These are phyloP conservation scores for Heliangelus exortis DNA, from an alignment of 2,797 vertebrate genomes.

Conservation along the genomic window DNA sequence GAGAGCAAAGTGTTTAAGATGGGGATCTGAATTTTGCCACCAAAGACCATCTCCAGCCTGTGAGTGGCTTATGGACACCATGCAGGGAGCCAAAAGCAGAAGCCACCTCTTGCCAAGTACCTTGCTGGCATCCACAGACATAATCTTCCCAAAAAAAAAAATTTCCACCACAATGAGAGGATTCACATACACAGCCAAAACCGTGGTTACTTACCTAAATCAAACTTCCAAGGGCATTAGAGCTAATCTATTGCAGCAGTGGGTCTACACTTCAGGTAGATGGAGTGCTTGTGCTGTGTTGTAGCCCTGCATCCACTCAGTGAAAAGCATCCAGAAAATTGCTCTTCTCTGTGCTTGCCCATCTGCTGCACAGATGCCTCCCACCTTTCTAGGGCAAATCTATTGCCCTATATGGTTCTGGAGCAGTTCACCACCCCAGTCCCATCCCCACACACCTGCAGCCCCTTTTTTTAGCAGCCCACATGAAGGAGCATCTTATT, in stretches of 20 bases:
- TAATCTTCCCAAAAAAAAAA: conserved; percentile 22
- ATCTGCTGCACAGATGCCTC: not conserved
- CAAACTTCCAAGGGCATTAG: not conserved
- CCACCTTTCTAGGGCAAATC: not conserved
- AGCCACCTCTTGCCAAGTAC: conserved; percentile 28
- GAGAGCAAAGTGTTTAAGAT: not conserved
- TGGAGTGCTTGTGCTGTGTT: conserved; percentile 27
- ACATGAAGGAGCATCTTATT: fast-evolving
- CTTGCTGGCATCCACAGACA: conserved; percentile 3
- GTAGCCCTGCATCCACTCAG: not conserved
- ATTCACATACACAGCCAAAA: not conserved
- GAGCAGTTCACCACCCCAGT: not conserved
- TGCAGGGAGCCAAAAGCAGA: not conserved
- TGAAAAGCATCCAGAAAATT: not conserved
- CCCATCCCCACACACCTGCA: not conserved
- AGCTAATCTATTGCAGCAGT: not conserved
- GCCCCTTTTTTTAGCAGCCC: not conserved
- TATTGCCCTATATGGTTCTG: too few species aligned
- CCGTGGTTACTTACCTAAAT: not conserved
- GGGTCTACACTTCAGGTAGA: conserved; percentile 34
- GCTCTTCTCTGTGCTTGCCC: not conserved
- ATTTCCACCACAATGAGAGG: conserved; percentile 30
- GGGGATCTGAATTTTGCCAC: not conserved
- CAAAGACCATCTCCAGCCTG: not conserved
- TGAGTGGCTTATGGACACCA: not conserved